Percentiles rank a stretch among this genome's conserved stretches.
These are phyloP conservation scores for Trypoxylus dichotomus DNA, from an alignment of 1,140 invertebrate genomes.

Conservation along the genomic window DNA sequence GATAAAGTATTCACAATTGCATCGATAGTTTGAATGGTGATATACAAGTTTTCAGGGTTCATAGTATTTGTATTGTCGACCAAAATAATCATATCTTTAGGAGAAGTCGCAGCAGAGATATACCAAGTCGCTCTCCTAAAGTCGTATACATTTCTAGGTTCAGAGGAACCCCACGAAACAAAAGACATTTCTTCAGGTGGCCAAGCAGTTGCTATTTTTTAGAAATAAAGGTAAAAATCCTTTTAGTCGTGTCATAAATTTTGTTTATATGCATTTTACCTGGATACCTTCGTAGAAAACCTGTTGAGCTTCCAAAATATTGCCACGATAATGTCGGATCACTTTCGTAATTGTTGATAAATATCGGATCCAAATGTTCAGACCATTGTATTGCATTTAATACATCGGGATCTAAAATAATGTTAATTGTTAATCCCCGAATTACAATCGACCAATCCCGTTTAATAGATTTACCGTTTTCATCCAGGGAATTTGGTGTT, in stretches of 20 bases:
- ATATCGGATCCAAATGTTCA: slow-evolving; percentile 84
- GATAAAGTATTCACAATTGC: slow-evolving; percentile 92
- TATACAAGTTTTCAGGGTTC: slow-evolving; percentile 78
- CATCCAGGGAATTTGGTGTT: slow-evolving; percentile 65
- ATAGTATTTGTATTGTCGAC: slow-evolving; percentile 89
- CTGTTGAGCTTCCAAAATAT: slow-evolving; percentile 91
- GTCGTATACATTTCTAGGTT: slow-evolving; percentile 79
- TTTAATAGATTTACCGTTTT: slow-evolving; percentile 42
- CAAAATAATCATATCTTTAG: slow-evolving; percentile 94
- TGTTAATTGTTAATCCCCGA: slow-evolving; percentile 24
- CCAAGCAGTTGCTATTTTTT: slow-evolving; percentile 68
- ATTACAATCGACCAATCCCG: slow-evolving; percentile 8
- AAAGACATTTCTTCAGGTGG: slow-evolving; percentile 64
- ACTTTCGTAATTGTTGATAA: slow-evolving; percentile 88
- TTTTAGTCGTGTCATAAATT: not conserved
- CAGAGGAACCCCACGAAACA: slow-evolving; percentile 51
- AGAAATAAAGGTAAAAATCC: slow-evolving; percentile 12
- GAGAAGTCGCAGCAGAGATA: slow-evolving; percentile 91
- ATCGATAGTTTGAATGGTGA: slow-evolving; percentile 83
- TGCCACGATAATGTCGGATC: slow-evolving; percentile 94
- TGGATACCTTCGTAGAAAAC: slow-evolving; percentile 91
- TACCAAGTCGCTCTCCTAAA: slow-evolving; percentile 90
- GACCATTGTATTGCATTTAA: slow-evolving; percentile 91
- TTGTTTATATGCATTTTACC: slow-evolving; percentile 58
- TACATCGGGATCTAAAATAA: slow-evolving; percentile 69